Evolutionary conservation across 1,140 invertebrate genomes (phyloP), one percentile per base, ranked within the genome.

Genomic region (Eufriesea mexicana): DNA sequence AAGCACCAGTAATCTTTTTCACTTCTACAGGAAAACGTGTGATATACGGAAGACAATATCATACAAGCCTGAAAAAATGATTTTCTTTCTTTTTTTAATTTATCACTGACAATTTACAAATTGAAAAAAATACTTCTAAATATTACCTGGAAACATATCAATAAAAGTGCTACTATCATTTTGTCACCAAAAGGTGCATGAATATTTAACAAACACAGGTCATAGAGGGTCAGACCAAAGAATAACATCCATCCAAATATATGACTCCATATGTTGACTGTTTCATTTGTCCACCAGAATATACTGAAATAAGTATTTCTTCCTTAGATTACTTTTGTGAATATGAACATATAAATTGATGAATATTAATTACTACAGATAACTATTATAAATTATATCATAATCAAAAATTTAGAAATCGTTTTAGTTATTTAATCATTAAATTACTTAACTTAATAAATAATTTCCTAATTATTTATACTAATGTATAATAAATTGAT

Each of bases 211-310:
- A 97, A 95, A 85, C 97, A 96, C 61, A 98, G 95, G 91, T 98
- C 98, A 89, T 98, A 97, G 59, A 98, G 95, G 14, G 98, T 97
- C 71, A 99, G 94, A 28, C 96, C 96, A 28, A 98, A 94, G 87
- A 99, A 98, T 16, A 99, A 94, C 90, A 98, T 96, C 95, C 98
- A 99, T 14, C 98, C 98, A 84, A 98, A 96, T 85, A 99, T 95
- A 93, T 99, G 98, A 75, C 97, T 98, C 98, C 98, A 99, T 91
- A 99, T 99, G 90, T 99, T 99, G 86, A 99, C 96, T 7, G 98
- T 99, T 94, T 99, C 98, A 92, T 99, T 99, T 25, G 97, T 99
- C 98, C 98, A 98, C 96, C 98, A 98, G 94, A 99, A 98, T 91
- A 98, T 95, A 92, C 98, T 98, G 77, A 28, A 87, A 87, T 28